Evolutionary conservation across 2,797 vertebrate species (phyloP).

Genomic region (Lacerta bilineata): DNA sequence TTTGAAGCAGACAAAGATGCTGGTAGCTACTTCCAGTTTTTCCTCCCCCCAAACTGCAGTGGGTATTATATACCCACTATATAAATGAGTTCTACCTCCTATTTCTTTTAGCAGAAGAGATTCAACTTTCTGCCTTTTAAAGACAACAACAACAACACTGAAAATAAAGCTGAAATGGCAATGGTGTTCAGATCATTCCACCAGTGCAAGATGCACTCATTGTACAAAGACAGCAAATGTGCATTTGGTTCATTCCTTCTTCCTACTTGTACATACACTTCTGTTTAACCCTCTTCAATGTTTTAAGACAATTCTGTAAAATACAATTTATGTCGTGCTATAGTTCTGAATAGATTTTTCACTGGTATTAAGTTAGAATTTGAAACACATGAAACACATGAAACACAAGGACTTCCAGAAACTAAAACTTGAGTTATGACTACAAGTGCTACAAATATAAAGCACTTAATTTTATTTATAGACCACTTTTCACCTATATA

Average conservation of each 20-base stretch:
- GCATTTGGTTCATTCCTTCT: neutral
- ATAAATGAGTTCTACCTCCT: neutral
- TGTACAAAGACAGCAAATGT: neutral
- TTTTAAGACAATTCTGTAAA: neutral
- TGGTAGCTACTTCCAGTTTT: conserved; percentile 45
- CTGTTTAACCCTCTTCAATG: neutral
- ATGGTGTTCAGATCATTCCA: neutral
- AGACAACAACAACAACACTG: neutral
- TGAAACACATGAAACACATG: too few species aligned
- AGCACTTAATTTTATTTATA: neutral
- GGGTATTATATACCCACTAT: neutral
- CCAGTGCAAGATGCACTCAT: neutral
- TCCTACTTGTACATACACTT: neutral
- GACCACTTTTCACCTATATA: too few species aligned
- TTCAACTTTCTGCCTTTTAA: neutral
- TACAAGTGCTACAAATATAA: neutral
- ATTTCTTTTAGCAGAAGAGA: neutral
- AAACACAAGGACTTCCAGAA: neutral
- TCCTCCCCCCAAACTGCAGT: neutral
- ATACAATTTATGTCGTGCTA: neutral
- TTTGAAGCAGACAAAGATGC: conserved; percentile 41
- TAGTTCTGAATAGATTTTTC: neutral
- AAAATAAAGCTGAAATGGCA: neutral
- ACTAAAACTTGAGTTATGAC: neutral
- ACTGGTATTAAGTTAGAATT: neutral